Evolutionary conservation across 2,888 invertebrate genomes (phyloP).

Genomic region (Volucella inflata): DNA sequence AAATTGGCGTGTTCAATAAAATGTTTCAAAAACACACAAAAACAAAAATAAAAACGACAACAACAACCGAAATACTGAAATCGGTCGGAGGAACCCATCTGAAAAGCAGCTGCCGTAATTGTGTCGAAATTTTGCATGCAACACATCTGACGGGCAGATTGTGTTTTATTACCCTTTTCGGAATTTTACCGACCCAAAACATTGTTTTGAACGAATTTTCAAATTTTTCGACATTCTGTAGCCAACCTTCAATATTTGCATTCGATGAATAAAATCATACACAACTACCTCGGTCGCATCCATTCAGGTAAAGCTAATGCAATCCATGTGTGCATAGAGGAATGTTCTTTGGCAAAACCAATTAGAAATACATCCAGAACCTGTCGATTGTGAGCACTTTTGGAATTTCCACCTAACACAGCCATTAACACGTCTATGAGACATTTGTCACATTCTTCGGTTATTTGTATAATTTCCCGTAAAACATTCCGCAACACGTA

Average conservation of each 20-base stretch:
- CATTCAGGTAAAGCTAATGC: constrained; percentile 19
- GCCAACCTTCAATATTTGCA: constrained; percentile 23
- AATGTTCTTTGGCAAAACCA: constrained; percentile 39
- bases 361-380: constrained; percentile 69
- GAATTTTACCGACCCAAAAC: constrained; percentile 16
- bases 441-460: constrained; percentile 73
- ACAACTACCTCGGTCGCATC: neutral
- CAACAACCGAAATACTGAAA: constrained; percentile 46
- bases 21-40: constrained; percentile 32
- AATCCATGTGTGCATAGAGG: constrained; percentile 8
- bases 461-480: constrained; percentile 53
- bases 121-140: constrained; percentile 70
- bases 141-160: constrained; percentile 37
- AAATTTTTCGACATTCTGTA: neutral
- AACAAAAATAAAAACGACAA: constrained; percentile 16
- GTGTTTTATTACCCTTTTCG: constrained; percentile 71
- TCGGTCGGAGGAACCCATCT: constrained; percentile 41
- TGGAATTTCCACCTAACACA: constrained; percentile 71
- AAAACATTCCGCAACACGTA: constrained; percentile 73
- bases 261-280: too few relatives aligned
- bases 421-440: constrained; percentile 72
- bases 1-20: constrained; percentile 71
- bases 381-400: constrained; percentile 49
- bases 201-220: constrained; percentile 24
- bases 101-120: constrained; percentile 60